phyloP scores from a whole-genome alignment of 1,140 invertebrate genomes.

The Ceratina japonica region DNA sequence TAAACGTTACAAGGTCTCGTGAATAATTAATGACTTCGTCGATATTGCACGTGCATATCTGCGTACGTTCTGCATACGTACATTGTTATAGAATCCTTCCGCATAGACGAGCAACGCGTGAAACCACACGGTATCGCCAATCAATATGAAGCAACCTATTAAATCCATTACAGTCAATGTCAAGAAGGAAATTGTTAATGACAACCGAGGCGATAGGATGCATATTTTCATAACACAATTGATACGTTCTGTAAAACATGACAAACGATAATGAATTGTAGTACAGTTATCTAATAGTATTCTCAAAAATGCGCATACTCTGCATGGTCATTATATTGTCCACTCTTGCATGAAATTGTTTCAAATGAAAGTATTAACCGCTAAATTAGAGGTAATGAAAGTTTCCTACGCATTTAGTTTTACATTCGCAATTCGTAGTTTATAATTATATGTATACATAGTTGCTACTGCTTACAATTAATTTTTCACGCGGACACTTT shows the following conservation, averaged over 20 bases:
- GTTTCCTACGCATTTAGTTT: background rate
- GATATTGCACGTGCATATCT: background rate
- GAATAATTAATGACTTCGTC: slow-evolving; percentile 43
- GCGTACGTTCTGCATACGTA: too few species aligned
- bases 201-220: background rate
- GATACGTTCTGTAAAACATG: background rate
- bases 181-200: background rate
- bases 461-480: background rate
- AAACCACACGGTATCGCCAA: background rate
- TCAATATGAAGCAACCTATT: background rate
- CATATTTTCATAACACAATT: too few species aligned
- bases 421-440: too few species aligned
- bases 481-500: background rate
- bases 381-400: too few species aligned
- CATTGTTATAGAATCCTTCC: slow-evolving; percentile 23
- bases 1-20: slow-evolving; percentile 4
- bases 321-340: too few species aligned
- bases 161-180: background rate
- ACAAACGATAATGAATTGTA: background rate
- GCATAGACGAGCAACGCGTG: slow-evolving; percentile 9
- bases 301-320: too few species aligned
- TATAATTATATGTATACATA: too few species aligned
- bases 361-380: too few species aligned
- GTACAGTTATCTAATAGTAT: too few species aligned
- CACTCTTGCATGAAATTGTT: too few species aligned